A percentile compares a stretch with the other conserved stretches of the same genome.
Evolutionary conservation across 2,888 invertebrate genomes (phyloP).

Genomic region (Phalera bucephala): DNA sequence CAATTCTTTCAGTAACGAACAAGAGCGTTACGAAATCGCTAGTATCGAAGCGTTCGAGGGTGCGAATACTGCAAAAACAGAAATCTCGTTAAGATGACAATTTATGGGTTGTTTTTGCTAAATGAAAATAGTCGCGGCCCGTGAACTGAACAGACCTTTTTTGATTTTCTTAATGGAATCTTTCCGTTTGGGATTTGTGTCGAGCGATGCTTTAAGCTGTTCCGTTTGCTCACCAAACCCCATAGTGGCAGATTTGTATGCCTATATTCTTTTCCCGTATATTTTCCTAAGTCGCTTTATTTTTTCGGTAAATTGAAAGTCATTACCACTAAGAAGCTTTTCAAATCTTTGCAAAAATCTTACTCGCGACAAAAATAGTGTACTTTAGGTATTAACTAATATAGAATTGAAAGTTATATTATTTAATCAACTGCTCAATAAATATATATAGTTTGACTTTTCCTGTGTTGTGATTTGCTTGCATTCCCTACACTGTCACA

Average conservation of each 20-base stretch:
- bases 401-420: no score
- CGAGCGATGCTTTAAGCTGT: constrained; percentile 70
- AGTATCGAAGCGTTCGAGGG: constrained; percentile 63
- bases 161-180: constrained; percentile 83
- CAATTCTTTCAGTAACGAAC: constrained; percentile 41
- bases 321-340: constrained; percentile 9
- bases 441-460: no score
- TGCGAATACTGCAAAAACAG: constrained; percentile 79
- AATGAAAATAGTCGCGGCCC: constrained; percentile 80
- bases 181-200: constrained; percentile 79
- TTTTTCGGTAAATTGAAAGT: constrained; percentile 30
- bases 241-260: constrained; percentile 48
- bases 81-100: constrained; percentile 83
- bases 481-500: no score
- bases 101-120: constrained; percentile 84
- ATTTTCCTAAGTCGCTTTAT: constrained; percentile 23
- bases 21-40: constrained; percentile 53
- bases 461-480: no score
- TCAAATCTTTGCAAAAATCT: no score
- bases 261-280: constrained; percentile 38
- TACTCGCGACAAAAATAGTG: no score
- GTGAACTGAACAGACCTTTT: constrained; percentile 78
- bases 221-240: constrained; percentile 57
- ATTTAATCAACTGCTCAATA: no score
- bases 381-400: no score